Base-by-base conservation (phyloP, 1,140 invertebrate genomes). In the Oryctes rhinoceros region DNA sequence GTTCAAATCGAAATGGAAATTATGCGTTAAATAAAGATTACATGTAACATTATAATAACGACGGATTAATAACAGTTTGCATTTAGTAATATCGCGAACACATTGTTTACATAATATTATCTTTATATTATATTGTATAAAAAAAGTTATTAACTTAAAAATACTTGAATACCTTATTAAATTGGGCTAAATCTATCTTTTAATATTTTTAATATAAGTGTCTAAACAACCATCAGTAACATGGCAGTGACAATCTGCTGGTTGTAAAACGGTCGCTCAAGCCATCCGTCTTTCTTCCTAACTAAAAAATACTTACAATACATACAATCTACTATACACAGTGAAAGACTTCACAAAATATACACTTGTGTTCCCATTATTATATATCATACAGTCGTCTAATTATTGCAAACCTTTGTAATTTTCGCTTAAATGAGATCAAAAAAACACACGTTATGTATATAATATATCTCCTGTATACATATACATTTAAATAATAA, bases 311-410 rank as follows among this genome's bases (percentile, higher is more conserved):
- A 78, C 76, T 80, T 82, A 82, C 81, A 82, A 82, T 80, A 82
- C 81, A 80, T 78, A 82, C 48, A 78, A 75, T 76, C 48, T 81
- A 80, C 81, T 82, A 67, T 82, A 82, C 81, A 82, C 59, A 78
- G 77, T 82, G 81, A 82, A 82, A 82, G 81, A 82, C 81, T 82
- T 76, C 79, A 80, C 79, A 49, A 80, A 82, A 80, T 80, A 77
- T 81, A 80, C 79, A 82, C 65, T 48, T 65, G 24, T 79, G 71
- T 79, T 79, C 77, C 53, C 67, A 59, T 79, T 44, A 24, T 59
- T 67, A 49, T 35, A 13, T 79, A 74, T 79, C 44, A n/a, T 74
- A 74, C 47, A 75, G 18, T 67, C 65, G 65, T 18, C n/a, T 18
- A 35, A 10, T 10, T 47, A 49, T 48, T 78, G 44, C 44, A 49